These are phyloP conservation scores for Sphaeramia orbicularis DNA, from an alignment of 2,797 vertebrate genomes.

Conservation along the genomic window DNA sequence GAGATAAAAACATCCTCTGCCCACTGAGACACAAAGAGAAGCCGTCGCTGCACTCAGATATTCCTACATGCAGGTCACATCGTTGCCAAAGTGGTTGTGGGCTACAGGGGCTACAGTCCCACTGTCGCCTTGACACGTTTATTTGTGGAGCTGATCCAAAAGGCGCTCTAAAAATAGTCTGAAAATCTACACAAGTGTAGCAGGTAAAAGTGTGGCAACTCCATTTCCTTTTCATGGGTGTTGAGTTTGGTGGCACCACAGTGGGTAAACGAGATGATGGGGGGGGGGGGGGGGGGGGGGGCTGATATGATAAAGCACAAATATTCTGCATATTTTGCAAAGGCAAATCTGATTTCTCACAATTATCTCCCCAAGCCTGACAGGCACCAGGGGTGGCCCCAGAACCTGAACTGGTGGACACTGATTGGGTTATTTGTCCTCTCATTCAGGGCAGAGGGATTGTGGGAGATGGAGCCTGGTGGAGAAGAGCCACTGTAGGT, in stretches of 20 bases:
- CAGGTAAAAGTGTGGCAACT: conserved; percentile 18
- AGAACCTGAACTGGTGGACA: conserved; percentile 85
- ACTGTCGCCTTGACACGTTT: conserved; percentile 13
- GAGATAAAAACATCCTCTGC: conserved; percentile 72
- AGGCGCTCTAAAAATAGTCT: conserved; percentile 30
- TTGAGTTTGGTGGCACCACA: conserved; percentile 49
- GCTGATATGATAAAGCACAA: conserved; percentile 90
- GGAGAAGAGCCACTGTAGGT: conserved; percentile 88
- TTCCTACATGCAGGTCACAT: conserved; percentile 45
- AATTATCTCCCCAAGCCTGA: conserved; percentile 97
- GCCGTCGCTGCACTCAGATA: conserved; percentile 23
- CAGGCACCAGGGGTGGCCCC: conserved; percentile 89
- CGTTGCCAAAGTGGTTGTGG: conserved; percentile 4
- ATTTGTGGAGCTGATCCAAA: conserved; percentile 23
- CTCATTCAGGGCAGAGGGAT: conserved; percentile 90
- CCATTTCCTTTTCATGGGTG: conserved; percentile 10
- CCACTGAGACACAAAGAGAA: conserved; percentile 58
- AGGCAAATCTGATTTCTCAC: conserved; percentile 98
- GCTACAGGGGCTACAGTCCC: background rate
- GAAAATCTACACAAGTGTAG: conserved; percentile 11
- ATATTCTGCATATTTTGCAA: conserved; percentile 86
- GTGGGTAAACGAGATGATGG: conserved; percentile 77
- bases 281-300: conserved; percentile 59
- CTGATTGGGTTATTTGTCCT: conserved; percentile 99
- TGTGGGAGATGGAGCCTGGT: conserved; percentile 84